These are phyloP conservation scores for Sturnus vulgaris DNA, from an alignment of 2,113 vertebrate species.

Conservation along the genomic window DNA sequence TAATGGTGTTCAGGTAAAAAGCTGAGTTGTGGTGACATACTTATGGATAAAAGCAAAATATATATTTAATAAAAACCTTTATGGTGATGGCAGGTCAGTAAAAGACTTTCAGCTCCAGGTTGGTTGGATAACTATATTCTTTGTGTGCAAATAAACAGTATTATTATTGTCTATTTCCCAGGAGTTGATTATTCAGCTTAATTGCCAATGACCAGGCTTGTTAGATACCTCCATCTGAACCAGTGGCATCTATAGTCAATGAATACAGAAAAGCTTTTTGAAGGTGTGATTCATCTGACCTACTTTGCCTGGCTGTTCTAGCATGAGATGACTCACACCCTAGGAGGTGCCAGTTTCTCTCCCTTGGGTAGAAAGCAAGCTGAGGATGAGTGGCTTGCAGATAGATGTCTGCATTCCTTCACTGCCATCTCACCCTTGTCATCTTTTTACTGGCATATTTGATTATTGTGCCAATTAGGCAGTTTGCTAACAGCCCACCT, in stretches of 20 bases:
- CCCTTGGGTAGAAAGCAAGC: background rate
- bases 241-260: background rate
- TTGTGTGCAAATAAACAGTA: background rate
- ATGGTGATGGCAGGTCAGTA: background rate
- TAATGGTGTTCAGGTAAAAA: background rate
- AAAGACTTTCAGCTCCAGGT: background rate
- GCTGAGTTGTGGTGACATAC: background rate
- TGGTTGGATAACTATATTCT: background rate
- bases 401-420: background rate
- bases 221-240: background rate
- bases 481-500: constrained; percentile 23
- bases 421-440: background rate
- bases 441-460: background rate
- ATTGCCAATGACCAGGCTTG: background rate
- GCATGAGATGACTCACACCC: background rate
- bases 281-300: constrained; percentile 21
- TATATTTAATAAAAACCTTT: background rate
- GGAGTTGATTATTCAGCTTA: background rate
- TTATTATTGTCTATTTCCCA: background rate
- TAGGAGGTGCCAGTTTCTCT: background rate
- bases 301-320: background rate
- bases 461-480: background rate
- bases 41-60: background rate
- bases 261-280: background rate
- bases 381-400: background rate